Conservation (phyloP, 2,797 vertebrate species). For the Esox lucius region DNA sequence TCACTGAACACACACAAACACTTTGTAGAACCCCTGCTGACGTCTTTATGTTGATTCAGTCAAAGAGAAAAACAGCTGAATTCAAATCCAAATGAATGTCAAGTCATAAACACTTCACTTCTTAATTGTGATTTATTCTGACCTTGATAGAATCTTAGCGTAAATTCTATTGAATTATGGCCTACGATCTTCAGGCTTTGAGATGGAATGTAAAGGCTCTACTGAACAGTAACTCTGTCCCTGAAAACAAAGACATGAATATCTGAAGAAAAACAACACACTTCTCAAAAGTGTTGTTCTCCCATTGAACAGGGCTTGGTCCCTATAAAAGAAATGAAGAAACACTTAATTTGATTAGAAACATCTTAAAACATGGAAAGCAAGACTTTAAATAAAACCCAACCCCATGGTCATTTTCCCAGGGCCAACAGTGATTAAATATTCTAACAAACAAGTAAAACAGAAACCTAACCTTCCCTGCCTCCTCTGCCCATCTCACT, state of each 20-base stretch:
- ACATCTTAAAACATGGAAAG: slow-evolving; percentile 19
- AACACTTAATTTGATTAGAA: slow-evolving; percentile 20
- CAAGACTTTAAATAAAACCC: slow-evolving; percentile 41
- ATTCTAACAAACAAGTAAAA: slow-evolving; percentile 51
- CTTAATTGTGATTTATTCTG: slow-evolving; percentile 7
- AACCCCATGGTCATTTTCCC: slow-evolving; percentile 7
- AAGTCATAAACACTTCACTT: slow-evolving; percentile 19
- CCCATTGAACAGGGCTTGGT: slow-evolving; percentile 11
- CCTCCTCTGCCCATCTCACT: not conserved
- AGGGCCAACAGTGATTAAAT: slow-evolving; percentile 21
- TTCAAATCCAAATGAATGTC: slow-evolving; percentile 4
- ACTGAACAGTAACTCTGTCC: not conserved
- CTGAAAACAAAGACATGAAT: not conserved
- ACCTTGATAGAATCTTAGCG: slow-evolving; percentile 19
- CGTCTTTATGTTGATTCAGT: slow-evolving; percentile 1
- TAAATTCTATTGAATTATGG: slow-evolving; percentile 18
- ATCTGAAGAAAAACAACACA: slow-evolving; percentile 1
- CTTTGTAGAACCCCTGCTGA: slow-evolving; percentile 2
- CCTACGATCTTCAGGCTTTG: not conserved
- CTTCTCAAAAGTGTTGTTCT: slow-evolving; percentile 28
- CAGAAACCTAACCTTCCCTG: slow-evolving; percentile 35
- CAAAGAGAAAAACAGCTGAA: not conserved
- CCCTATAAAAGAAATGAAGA: slow-evolving; percentile 22
- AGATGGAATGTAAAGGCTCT: not conserved
- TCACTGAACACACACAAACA: not conserved